Evolutionary conservation across 2,113 vertebrate species (phyloP).

Genomic region (Corythornis vintsioides): DNA sequence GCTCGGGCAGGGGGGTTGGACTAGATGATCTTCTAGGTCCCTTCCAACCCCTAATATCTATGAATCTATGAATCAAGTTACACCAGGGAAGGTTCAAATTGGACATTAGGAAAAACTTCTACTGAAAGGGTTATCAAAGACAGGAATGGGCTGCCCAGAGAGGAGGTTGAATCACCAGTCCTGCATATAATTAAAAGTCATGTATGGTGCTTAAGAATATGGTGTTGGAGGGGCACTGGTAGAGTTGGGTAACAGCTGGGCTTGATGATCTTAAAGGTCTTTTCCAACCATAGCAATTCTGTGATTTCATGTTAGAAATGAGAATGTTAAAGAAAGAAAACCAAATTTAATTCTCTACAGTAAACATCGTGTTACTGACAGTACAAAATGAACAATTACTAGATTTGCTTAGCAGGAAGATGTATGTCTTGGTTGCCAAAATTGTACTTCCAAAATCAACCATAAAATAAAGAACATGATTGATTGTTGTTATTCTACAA

Average conservation of each 20-base stretch:
- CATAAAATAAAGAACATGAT: neutral
- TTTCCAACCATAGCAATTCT: neutral
- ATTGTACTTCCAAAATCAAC: neutral
- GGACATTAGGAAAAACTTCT: too few species aligned
- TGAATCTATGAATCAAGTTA: neutral
- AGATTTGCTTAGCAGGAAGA: neutral
- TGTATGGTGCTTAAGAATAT: too few species aligned
- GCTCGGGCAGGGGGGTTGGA: too few species aligned
- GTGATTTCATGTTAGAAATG: neutral
- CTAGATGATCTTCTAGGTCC: too few species aligned
- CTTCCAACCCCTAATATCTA: too few species aligned
- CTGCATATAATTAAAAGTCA: too few species aligned
- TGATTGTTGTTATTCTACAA: neutral
- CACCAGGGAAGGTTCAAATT: too few species aligned
- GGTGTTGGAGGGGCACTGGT: too few species aligned
- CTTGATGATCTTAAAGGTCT: neutral
- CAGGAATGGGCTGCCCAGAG: too few species aligned
- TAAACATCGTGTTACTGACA: neutral
- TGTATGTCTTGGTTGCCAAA: neutral
- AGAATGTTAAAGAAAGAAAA: neutral
- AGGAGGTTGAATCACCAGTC: too few species aligned
- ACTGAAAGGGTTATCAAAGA: too few species aligned
- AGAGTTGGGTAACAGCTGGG: neutral
- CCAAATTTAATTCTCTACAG: neutral
- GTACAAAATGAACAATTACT: neutral